Conservation (phyloP, 2,888 invertebrate genomes). For the Strigamia maritima region DNA sequence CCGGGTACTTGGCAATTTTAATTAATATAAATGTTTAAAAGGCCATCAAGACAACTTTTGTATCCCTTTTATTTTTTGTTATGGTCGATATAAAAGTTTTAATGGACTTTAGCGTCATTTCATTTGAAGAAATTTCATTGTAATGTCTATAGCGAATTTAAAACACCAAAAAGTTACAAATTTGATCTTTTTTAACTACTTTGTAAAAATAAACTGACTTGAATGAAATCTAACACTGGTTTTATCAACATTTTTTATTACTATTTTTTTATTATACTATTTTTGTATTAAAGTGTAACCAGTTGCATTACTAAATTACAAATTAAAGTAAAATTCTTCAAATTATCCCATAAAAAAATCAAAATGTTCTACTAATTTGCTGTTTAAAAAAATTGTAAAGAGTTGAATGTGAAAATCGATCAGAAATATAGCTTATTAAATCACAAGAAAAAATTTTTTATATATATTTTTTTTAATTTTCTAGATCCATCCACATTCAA, state of each 20-base stretch:
- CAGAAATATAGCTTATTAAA: no score
- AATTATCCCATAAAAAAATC: neutral
- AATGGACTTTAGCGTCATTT: neutral
- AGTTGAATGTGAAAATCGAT: no score
- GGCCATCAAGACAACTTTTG: neutral
- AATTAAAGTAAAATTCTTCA: neutral
- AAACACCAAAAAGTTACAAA: no score
- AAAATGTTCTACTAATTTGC: no score
- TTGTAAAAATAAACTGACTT: no score
- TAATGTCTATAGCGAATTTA: neutral
- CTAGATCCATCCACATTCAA: constrained; percentile 13
- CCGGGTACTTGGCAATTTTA: no score
- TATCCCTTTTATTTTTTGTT: neutral
- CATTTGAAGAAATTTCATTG: neutral
- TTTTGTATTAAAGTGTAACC: no score
- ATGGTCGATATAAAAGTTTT: neutral
- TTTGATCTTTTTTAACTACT: no score
- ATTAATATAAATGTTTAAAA: no score
- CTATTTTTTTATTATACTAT: no score
- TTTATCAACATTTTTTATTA: no score
- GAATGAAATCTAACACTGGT: neutral
- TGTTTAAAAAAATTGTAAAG: no score
- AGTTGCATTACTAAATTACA: neutral
- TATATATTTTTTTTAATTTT: neutral
- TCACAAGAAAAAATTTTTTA: neutral